These are phyloP conservation scores for Urocynchramus pylzowi DNA, from an alignment of 2,113 vertebrate genomes.

Conservation along the genomic window DNA sequence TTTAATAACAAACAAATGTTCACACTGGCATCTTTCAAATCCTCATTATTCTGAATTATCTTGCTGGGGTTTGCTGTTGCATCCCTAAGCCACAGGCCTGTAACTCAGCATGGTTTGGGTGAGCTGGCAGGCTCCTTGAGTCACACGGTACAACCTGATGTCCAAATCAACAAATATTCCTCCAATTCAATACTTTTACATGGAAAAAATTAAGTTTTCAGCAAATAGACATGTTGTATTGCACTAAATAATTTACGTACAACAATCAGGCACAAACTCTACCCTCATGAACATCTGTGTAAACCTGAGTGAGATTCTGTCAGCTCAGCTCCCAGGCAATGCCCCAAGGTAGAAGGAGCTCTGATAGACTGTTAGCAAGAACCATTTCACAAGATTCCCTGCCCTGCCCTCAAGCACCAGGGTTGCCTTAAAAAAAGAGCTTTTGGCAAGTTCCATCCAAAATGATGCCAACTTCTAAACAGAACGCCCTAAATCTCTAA, in stretches of 20 bases:
- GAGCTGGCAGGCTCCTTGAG: background rate
- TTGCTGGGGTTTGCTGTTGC: background rate
- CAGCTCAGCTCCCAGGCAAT: background rate
- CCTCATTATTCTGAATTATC: background rate
- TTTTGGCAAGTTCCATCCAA: background rate
- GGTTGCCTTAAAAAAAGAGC: background rate
- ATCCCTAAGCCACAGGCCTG: background rate
- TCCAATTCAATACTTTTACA: background rate
- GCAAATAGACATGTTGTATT: background rate
- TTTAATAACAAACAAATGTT: background rate
- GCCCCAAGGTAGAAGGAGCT: background rate
- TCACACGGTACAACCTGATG: background rate
- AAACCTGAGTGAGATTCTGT: background rate
- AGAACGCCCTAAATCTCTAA: background rate
- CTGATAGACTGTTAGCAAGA: background rate
- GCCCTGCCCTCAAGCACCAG: background rate
- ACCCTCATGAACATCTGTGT: background rate
- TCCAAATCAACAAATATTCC: background rate
- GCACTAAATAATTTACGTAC: too few relatives aligned
- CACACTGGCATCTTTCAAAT: background rate
- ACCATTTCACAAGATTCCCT: background rate
- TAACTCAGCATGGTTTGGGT: background rate
- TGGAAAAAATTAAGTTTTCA: background rate
- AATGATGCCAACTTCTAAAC: background rate
- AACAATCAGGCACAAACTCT: background rate